Evolutionary conservation across 1,140 invertebrate species (phyloP).

Genomic region (Tribolium madens): DNA sequence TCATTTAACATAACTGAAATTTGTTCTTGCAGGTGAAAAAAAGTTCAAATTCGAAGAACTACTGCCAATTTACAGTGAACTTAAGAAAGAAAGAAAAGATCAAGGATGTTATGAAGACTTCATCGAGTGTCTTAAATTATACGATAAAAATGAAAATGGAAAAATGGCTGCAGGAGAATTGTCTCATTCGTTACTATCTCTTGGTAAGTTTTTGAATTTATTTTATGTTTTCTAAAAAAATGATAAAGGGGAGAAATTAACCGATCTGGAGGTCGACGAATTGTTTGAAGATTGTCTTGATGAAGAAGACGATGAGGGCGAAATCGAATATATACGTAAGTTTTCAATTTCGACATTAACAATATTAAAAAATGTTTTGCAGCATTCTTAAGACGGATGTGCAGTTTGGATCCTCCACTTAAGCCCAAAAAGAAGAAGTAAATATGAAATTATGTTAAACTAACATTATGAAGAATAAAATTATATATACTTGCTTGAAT

Average conservation of each 20-base stretch:
- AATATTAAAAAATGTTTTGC: not conserved
- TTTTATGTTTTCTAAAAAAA: not conserved
- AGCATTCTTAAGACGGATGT: slow-evolving; percentile 60
- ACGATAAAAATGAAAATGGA: slow-evolving; percentile 82
- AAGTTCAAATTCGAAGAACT: slow-evolving; percentile 80
- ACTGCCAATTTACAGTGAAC: slow-evolving; percentile 76
- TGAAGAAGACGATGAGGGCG: slow-evolving; percentile 93
- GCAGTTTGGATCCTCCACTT: slow-evolving; percentile 56
- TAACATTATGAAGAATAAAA: not conserved
- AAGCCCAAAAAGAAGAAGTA: slow-evolving; percentile 56
- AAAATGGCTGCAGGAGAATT: slow-evolving; percentile 80
- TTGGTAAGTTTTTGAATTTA: slow-evolving; percentile 68
- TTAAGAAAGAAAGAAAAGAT: slow-evolving; percentile 76
- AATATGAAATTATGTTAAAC: not conserved
- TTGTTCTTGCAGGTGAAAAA: slow-evolving; percentile 69
- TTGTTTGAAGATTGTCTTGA: slow-evolving; percentile 90
- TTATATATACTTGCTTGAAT: no score
- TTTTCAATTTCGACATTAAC: not conserved
- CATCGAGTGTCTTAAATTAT: slow-evolving; percentile 82
- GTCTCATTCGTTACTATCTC: slow-evolving; percentile 76
- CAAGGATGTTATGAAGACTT: slow-evolving; percentile 82
- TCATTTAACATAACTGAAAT: not conserved
- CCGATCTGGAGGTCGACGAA: slow-evolving; percentile 84
- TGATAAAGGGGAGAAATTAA: slow-evolving; percentile 86
- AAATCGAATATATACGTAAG: slow-evolving; percentile 94